phyloP scores from a whole-genome alignment of 2,113 vertebrate species.

The Pao palembangensis region DNA sequence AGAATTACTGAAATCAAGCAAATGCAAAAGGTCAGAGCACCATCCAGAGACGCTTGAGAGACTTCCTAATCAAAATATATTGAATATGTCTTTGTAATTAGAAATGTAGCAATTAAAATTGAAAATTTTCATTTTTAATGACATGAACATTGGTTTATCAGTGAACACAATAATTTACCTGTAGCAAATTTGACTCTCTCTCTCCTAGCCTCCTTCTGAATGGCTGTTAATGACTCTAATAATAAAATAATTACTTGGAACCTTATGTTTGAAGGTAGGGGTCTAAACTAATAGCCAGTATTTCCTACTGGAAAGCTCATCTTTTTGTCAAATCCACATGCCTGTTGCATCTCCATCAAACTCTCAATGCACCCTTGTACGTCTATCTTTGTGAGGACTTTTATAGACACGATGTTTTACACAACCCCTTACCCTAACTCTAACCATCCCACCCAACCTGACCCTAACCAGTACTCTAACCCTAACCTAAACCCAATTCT shows the following conservation, averaged over 20 bases:
- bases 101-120: conserved; percentile 5
- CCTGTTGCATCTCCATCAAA: conserved; percentile 5
- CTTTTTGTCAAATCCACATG: conserved; percentile 1
- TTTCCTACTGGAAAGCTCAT: background rate
- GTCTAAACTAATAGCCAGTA: background rate
- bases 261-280: background rate
- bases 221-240: conserved; percentile 14
- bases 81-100: conserved; percentile 19
- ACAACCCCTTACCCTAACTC: too few relatives aligned
- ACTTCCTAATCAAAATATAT: conserved; percentile 9
- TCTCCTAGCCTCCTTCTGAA: conserved; percentile 1
- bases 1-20: background rate
- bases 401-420: too few relatives aligned
- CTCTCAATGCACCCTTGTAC: background rate
- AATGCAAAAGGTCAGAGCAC: background rate
- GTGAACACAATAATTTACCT: conserved; percentile 6
- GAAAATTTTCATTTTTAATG: conserved; percentile 9
- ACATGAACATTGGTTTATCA: conserved; percentile 10
- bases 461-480: too few relatives aligned
- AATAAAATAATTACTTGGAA: conserved; percentile 11
- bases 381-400: too few relatives aligned
- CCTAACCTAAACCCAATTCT: too few relatives aligned
- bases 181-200: background rate
- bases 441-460: too few relatives aligned
- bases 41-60: background rate